Conservation (phyloP, 2,888 invertebrate genomes). For the Philereme transversata region DNA sequence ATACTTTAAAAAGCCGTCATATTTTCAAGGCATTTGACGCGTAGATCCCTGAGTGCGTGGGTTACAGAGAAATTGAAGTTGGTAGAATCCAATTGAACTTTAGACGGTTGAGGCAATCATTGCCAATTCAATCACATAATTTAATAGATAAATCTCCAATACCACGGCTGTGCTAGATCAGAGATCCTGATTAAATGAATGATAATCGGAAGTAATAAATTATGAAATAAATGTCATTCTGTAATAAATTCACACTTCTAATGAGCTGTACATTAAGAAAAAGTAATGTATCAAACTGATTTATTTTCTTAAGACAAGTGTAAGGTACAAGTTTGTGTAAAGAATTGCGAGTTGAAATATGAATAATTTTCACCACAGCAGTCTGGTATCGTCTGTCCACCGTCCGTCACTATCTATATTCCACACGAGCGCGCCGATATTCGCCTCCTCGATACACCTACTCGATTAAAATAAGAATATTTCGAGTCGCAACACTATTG, state of each 20-base stretch:
- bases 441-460: slow-evolving; percentile 69
- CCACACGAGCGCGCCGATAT: slow-evolving; percentile 75
- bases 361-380: slow-evolving; percentile 64
- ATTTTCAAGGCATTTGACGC: slow-evolving; percentile 59
- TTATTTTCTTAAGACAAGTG: slow-evolving; percentile 5
- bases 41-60: slow-evolving; percentile 44
- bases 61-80: slow-evolving; percentile 56
- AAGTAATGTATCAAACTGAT: slow-evolving; percentile 14
- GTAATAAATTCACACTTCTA: slow-evolving; percentile 38
- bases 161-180: slow-evolving; percentile 16
- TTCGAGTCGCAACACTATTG: slow-evolving; percentile 70
- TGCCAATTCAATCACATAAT: slow-evolving; percentile 18
- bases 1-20: slow-evolving; percentile 68
- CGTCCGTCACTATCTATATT: slow-evolving; percentile 79
- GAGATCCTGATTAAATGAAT: slow-evolving; percentile 23
- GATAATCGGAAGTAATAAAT: slow-evolving; percentile 29
- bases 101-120: slow-evolving; percentile 43
- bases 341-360: slow-evolving; percentile 63
- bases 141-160: slow-evolving; percentile 21
- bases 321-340: slow-evolving; percentile 10
- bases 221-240: slow-evolving; percentile 28
- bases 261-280: slow-evolving; percentile 19
- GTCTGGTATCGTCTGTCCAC: slow-evolving; percentile 61
- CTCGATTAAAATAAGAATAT: slow-evolving; percentile 81
- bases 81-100: slow-evolving; percentile 71